phyloP scores from a whole-genome alignment of 1,140 invertebrate genomes.

The Drosophila equinoxialis region DNA sequence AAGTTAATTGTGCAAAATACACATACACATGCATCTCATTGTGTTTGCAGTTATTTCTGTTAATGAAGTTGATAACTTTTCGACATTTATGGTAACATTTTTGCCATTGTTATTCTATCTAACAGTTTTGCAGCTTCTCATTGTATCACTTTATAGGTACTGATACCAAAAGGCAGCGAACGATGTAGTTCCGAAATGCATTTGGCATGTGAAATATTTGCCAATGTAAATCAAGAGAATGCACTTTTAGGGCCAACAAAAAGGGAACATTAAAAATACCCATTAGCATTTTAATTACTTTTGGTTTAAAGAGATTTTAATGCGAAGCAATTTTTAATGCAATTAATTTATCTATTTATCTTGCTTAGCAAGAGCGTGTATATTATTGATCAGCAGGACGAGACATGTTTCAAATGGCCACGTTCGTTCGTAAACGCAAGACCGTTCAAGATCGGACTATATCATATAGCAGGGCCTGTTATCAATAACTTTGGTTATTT shows the following conservation, averaged over 20 bases:
- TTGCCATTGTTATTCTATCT: not conserved
- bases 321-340: too few species aligned
- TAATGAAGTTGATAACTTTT: conserved; percentile 12
- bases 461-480: too few species aligned
- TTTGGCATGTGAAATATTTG: not conserved
- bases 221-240: not conserved
- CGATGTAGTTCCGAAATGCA: not conserved
- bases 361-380: too few species aligned
- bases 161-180: not conserved
- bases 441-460: too few species aligned
- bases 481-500: too few species aligned
- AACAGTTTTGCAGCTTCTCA: not conserved
- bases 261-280: too few species aligned
- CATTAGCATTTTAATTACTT: too few species aligned
- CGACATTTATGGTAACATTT: conserved; percentile 3
- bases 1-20: conserved; percentile 30
- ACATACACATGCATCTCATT: not conserved
- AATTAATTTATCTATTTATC: too few species aligned
- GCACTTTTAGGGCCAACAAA: not conserved
- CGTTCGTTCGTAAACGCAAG: too few species aligned
- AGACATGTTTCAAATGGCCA: too few species aligned
- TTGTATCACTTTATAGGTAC: not conserved
- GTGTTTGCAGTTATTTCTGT: not conserved
- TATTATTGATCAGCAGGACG: too few species aligned
- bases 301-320: too few species aligned